phyloP scores from a whole-genome alignment of 2,113 vertebrate genomes.

The Pseudorhombus dupliciocellatus region DNA sequence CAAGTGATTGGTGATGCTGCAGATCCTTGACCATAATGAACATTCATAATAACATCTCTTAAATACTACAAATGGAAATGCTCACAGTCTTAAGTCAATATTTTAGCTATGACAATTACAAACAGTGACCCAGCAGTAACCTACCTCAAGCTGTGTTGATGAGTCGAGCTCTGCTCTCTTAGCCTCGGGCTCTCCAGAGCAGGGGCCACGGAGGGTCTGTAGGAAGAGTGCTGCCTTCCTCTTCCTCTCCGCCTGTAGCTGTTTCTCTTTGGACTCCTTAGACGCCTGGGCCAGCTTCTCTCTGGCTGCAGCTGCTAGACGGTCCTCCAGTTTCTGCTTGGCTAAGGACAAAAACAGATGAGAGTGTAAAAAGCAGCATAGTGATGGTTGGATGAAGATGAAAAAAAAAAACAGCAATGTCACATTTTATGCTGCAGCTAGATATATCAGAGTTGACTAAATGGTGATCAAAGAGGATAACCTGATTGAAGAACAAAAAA shows the following conservation, averaged over 20 bases:
- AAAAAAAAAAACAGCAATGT: not conserved
- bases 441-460: not conserved
- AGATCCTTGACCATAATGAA: not conserved
- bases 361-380: constrained; percentile 27
- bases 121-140: constrained; percentile 9
- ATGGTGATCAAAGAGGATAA: not conserved
- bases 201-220: constrained; percentile 89
- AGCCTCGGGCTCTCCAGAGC: constrained; percentile 83
- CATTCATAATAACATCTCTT: not conserved
- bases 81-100: not conserved
- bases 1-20: not conserved
- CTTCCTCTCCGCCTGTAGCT: constrained; percentile 96
- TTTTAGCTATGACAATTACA: not conserved
- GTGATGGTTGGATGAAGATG: constrained; percentile 27
- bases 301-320: constrained; percentile 95
- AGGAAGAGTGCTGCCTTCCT: constrained; percentile 95
- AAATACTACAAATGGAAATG: not conserved
- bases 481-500: not conserved
- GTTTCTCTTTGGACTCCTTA: constrained; percentile 98
- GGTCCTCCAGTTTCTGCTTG: constrained; percentile 96
- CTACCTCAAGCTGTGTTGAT: constrained; percentile 80
- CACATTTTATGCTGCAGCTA: not conserved
- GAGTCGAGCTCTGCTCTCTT: constrained; percentile 84
- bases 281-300: constrained; percentile 98
- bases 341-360: constrained; percentile 76